Base-by-base conservation (phyloP, 2,797 vertebrate species). In the Salarias fasciatus region DNA sequence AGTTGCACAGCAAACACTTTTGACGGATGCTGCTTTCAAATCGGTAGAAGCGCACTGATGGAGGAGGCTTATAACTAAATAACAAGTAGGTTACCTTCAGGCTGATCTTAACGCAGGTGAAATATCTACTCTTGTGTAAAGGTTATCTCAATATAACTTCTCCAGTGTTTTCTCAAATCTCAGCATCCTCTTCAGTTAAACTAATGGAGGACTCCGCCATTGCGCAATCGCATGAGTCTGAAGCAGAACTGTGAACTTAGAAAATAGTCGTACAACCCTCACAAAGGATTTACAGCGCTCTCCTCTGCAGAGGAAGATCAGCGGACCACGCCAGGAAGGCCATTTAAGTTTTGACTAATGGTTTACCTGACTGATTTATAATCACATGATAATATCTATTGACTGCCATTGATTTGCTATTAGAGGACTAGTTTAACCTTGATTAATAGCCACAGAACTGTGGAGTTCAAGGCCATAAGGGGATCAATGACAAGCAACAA, bases 91-190 rank as follows among this genome's bases (percentile, higher is more conserved):
- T 80, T 89, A 79, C 62, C 65, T 84, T 86, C 33, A 41, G 72
- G 84, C 74, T 79, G 88, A 91, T 87, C 80, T 72, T 84, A 87
- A 84, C 81, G 75, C 83, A 63, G 77, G 84, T 92, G 91, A 93
- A 92, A 92, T 91, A 93, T 93, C 88, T 89, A 45, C 79, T 77
- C 79, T 79, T 73, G 86, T 77, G 76, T 91, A 94, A 94, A 94
- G 93, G 92, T 94, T 92, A 93, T 87, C 82, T 84, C 87, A 90
- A 91, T 91, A 92, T 91, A 92, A 91, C 88, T 89, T 91, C 75
- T 53, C 40, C 77, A 77, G 82, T 83, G 85, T 87, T 80, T 78
- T 80, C 75, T 83, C 68, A 84, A 85, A 77, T 86, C 68, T 79
- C 70, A 71, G 79, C 84, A 62, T 81, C 80, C 75, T 77, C 57